Evolutionary conservation across 2,797 vertebrate species (phyloP).

Genomic region (Catamblyrhynchus diadema): DNA sequence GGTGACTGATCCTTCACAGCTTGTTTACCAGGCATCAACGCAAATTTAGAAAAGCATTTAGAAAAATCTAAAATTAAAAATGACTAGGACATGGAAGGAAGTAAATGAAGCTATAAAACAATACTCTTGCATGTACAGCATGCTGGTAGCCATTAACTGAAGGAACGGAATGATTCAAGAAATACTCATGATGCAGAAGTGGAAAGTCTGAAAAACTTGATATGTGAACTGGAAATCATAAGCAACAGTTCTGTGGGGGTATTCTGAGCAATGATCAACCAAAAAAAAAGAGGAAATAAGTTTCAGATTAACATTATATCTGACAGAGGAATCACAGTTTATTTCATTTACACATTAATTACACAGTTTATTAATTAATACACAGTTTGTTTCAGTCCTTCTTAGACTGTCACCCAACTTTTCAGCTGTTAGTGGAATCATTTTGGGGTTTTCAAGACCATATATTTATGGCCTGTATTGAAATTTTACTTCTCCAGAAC

Average conservation of each 20-base stretch:
- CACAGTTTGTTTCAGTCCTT: not conserved
- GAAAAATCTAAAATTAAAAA: conserved; percentile 5
- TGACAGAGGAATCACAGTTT: not conserved
- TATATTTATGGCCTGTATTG: not conserved
- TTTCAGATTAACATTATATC: not conserved
- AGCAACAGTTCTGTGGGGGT: not conserved
- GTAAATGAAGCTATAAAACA: not conserved
- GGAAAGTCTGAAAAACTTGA: not conserved
- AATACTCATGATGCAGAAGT: not conserved
- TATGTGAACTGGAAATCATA: not conserved
- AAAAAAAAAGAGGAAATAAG: not conserved
- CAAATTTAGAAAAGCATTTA: not conserved
- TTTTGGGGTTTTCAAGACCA: not conserved
- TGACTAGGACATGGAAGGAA: not conserved
- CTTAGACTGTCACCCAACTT: not conserved
- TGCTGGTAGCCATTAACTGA: not conserved
- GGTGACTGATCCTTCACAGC: conserved; percentile 23
- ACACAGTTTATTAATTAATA: not conserved
- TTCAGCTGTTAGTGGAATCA: not conserved
- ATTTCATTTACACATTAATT: not conserved
- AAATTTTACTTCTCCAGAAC: not conserved
- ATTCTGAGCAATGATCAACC: not conserved
- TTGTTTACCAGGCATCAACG: conserved; percentile 9
- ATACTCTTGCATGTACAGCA: not conserved
- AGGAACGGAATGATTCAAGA: not conserved